phyloP scores from a whole-genome alignment of 2,113 vertebrate species.

The Chaetops frenatus region DNA sequence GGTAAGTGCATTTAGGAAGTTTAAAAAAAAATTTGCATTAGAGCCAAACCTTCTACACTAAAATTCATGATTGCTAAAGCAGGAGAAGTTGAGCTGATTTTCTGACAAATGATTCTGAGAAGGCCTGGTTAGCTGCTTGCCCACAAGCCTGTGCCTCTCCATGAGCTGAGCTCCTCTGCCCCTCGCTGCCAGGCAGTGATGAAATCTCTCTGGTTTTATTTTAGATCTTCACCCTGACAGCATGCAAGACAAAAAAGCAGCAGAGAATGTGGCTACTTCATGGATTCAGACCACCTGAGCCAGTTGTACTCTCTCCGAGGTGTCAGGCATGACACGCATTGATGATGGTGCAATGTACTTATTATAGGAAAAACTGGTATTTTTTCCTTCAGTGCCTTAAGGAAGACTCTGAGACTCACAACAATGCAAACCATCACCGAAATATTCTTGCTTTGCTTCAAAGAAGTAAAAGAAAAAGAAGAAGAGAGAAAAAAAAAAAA shows the following conservation, averaged over 20 bases:
- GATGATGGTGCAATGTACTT: constrained; percentile 92
- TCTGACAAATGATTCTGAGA: neutral
- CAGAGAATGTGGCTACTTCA: constrained; percentile 78
- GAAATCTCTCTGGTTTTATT: constrained; percentile 49
- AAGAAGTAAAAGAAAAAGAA: constrained; percentile 68
- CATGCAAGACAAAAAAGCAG: constrained; percentile 72
- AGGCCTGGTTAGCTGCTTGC: neutral
- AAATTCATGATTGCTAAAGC: neutral
- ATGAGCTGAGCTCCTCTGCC: neutral
- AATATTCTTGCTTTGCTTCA: constrained; percentile 91
- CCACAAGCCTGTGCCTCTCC: neutral
- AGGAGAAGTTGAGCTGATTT: neutral
- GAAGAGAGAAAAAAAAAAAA: constrained; percentile 11
- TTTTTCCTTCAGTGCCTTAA: constrained; percentile 99
- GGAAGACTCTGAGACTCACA: constrained; percentile 92
- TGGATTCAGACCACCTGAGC: constrained; percentile 77
- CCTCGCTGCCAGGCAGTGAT: neutral
- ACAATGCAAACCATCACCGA: constrained; percentile 95
- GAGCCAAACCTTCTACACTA: neutral
- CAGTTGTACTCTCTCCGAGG: constrained; percentile 78
- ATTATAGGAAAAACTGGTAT: constrained; percentile 85
- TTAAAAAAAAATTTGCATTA: neutral
- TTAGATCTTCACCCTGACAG: constrained; percentile 66
- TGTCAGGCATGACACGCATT: constrained; percentile 81
- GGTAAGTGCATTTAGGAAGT: constrained; percentile 31